Base-by-base conservation (phyloP, 2,888 invertebrate genomes). In the Empis livida region DNA sequence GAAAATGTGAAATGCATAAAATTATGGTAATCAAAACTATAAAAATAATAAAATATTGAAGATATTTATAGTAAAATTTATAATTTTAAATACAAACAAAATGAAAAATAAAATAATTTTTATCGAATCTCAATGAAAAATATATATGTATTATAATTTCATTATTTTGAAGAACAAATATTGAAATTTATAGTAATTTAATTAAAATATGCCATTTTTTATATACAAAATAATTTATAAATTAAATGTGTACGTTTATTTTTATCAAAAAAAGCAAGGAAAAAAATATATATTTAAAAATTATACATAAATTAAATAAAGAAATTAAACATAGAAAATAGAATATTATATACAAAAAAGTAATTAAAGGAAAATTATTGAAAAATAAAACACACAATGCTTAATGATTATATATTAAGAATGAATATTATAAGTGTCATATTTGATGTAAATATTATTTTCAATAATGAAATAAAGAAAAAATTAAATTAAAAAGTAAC, bases 361-460 rank as follows among this genome's bases (percentile, higher is more conserved):
- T 14, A 37, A 37, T 14, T 37, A 14, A 37, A 35, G 14, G 20
- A 20, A 20, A 20, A 27, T 6, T 27, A 27, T 27, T 27, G 23
- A 15, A 37, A 14, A 15, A 14, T 15, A 37, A 37, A n/a, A 37
- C 11, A 35, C 11, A 37, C n/a, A 37, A 37, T 37, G 37, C 37
- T 37, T 37, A 37, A 37, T 37, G 37, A 37, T 37, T 37, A 37
- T 15, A 15, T 37, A 14, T 37, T 37, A 37, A 37, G 37, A 14
- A 37, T 53, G 49, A 51, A 53, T 46, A 49, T 49, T 53, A 48
- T 53, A 48, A 50, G 52, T 55, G 53, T 55, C 55, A 54, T 52
- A 53, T 54, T 55, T 27, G 54, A 54, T 56, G 56, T 56, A 56
- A 53, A 56, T 56, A 55, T 50, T 52, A 49, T 54, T 56, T 55